Evolutionary conservation across 2,888 invertebrate species (phyloP).

Genomic region (Mythimna pallens): DNA sequence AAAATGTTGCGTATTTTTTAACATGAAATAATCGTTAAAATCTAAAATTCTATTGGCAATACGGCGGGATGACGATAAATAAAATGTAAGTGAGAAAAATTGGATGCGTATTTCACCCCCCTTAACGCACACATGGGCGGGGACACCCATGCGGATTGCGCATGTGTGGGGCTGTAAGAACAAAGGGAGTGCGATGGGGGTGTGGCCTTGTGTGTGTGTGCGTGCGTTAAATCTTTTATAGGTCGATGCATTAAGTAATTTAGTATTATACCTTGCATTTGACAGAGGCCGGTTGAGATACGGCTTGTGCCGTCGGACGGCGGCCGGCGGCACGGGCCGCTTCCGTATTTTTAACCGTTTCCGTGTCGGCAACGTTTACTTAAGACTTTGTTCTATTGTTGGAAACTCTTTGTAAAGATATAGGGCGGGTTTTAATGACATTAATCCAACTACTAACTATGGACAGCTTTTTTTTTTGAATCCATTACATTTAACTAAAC

Average conservation of each 20-base stretch:
- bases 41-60: constrained; percentile 72
- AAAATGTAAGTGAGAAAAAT: constrained; percentile 85
- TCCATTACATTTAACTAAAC: background rate
- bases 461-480: background rate
- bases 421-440: constrained; percentile 10
- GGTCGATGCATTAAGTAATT: constrained; percentile 90
- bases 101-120: constrained; percentile 80
- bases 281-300: constrained; percentile 74
- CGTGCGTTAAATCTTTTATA: constrained; percentile 89
- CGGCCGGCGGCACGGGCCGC: constrained; percentile 21
- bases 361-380: constrained; percentile 54
- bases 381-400: constrained; percentile 48
- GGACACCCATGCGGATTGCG: constrained; percentile 68
- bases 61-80: constrained; percentile 71
- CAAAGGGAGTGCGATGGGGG: constrained; percentile 79
- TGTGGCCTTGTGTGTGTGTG: constrained; percentile 78
- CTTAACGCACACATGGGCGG: constrained; percentile 74
- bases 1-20: constrained; percentile 65
- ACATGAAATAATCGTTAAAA: constrained; percentile 74
- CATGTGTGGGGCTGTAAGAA: constrained; percentile 81
- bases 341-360: constrained; percentile 64
- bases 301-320: constrained; percentile 20
- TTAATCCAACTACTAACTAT: background rate
- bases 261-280: constrained; percentile 88
- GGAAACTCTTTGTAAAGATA: constrained; percentile 28